Evolutionary conservation across 2,797 vertebrate genomes (phyloP).

Genomic region (Rhodeus uyekii): DNA sequence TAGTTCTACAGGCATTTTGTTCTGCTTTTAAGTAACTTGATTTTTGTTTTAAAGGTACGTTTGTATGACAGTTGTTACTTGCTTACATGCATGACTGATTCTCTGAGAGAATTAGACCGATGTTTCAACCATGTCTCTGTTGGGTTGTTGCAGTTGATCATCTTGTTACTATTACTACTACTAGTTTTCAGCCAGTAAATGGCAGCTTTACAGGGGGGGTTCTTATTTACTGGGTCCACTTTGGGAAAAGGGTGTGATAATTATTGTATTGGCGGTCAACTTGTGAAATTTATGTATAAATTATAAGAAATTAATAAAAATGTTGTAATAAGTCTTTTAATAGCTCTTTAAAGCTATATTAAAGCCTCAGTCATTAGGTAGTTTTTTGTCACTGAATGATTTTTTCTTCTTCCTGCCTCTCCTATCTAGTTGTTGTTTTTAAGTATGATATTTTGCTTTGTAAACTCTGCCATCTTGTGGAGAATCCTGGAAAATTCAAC

Average conservation of each 20-base stretch:
- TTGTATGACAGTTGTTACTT: slow-evolving; percentile 86
- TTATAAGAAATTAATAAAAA: slow-evolving; percentile 72
- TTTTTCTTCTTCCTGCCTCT: neutral
- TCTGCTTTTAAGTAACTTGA: slow-evolving; percentile 71
- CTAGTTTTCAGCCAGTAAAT: slow-evolving; percentile 59
- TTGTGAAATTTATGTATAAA: slow-evolving; percentile 80
- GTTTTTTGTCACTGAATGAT: neutral
- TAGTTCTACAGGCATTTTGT: slow-evolving; percentile 75
- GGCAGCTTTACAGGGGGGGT: slow-evolving; percentile 55
- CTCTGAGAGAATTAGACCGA: slow-evolving; percentile 94
- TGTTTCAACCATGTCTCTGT: slow-evolving; percentile 84
- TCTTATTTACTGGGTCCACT: slow-evolving; percentile 63
- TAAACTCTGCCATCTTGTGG: slow-evolving; percentile 77
- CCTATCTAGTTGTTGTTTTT: slow-evolving; percentile 1
- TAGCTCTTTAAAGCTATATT: slow-evolving; percentile 73
- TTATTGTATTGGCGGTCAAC: slow-evolving; percentile 75
- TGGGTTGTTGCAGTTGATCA: slow-evolving; percentile 61
- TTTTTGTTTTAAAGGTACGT: slow-evolving; percentile 74
- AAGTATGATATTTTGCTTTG: slow-evolving; percentile 51
- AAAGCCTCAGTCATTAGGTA: neutral
- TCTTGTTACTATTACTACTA: slow-evolving; percentile 69
- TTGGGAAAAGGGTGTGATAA: slow-evolving; percentile 68
- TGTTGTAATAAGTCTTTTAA: slow-evolving; percentile 86
- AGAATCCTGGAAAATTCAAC: neutral
- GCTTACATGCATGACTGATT: slow-evolving; percentile 96